A percentile compares a stretch with the other conserved stretches of the same genome.
These are phyloP conservation scores for Xestia c-nigrum DNA, from an alignment of 2,888 invertebrate genomes.

Conservation along the genomic window DNA sequence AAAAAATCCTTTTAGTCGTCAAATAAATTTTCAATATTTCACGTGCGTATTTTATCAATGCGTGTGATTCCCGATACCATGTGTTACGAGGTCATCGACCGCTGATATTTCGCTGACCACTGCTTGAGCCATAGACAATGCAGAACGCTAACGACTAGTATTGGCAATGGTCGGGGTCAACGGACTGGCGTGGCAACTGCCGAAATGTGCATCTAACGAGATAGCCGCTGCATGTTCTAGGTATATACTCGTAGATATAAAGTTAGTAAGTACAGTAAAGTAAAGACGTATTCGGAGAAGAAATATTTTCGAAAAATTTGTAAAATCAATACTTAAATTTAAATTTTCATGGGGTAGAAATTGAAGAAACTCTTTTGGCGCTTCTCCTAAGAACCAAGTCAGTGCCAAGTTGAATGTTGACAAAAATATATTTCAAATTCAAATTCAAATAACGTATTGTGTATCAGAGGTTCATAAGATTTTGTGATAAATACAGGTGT, in stretches of 20 bases:
- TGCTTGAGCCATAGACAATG: slow-evolving; percentile 67
- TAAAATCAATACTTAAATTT: too few relatives aligned
- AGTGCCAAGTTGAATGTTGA: too few relatives aligned
- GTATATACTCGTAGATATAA: background rate
- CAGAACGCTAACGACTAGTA: slow-evolving; percentile 60
- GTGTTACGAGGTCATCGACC: slow-evolving; percentile 73
- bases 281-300: background rate
- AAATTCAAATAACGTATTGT: too few relatives aligned
- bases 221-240: slow-evolving; percentile 39
- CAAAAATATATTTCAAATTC: too few relatives aligned
- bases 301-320: background rate
- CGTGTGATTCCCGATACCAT: slow-evolving; percentile 72
- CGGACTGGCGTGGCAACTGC: slow-evolving; percentile 52
- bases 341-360: background rate
- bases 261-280: background rate
- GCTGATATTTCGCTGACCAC: slow-evolving; percentile 69
- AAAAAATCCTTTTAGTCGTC: background rate
- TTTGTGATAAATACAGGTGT: too few relatives aligned
- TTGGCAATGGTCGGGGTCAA: slow-evolving; percentile 56
- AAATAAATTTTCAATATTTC: background rate
- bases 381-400: too few relatives aligned
- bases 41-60: slow-evolving; percentile 68
- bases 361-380: background rate
- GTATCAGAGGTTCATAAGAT: too few relatives aligned
- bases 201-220: slow-evolving; percentile 60